Evolutionary conservation across 2,797 vertebrate genomes (phyloP), one percentile per base, ranked within the genome.

Genomic region (Bovichtus diacanthus): DNA sequence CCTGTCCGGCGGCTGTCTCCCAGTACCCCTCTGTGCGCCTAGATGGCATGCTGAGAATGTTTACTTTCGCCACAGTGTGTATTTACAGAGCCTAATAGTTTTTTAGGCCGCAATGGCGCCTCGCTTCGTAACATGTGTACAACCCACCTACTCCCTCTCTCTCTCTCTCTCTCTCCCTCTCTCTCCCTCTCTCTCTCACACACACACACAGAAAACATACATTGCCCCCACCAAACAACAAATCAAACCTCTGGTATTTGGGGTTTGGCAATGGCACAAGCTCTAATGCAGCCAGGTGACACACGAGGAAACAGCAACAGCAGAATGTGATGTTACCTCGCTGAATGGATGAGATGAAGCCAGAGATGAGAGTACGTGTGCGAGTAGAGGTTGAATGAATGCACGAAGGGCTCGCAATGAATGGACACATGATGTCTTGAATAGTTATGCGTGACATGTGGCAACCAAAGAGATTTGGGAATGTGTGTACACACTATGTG

Each of bases 11-110:
- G 82, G 88, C 91, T 90, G 93, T 93, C 92, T 94, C 93, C 92
- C 89, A 85, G 90, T 92, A 85, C 90, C 92, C 90, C 90, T 92
- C 89, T 90, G 87, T 91, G 92, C 69, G 87, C 89, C 88, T 87
- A 75, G 81, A 90, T 92, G 93, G 94, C 92, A 94, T 94, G 93
- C 91, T 91, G 89, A 90, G 91, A 94, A 94, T 93, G 92, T 94
- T 93, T 93, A 93, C 93, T 91, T 94, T 94, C 87, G 65, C 92
- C 93, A 93, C 91, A 93, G 90, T 92, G 90, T 92, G 92, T 94
- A 94, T 94, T 94, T 94, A 94, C 92, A 92, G 90, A 94, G 92
- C 88, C 91, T 94, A 94, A 94, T 93, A 93, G 94, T 93, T 94
- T 94, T 93, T 91, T 92, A 93, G 92, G 91, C 91, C 84, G 94